These are phyloP conservation scores for Arvicanthis niloticus DNA, from an alignment of 2,113 vertebrate species.

Conservation along the genomic window DNA sequence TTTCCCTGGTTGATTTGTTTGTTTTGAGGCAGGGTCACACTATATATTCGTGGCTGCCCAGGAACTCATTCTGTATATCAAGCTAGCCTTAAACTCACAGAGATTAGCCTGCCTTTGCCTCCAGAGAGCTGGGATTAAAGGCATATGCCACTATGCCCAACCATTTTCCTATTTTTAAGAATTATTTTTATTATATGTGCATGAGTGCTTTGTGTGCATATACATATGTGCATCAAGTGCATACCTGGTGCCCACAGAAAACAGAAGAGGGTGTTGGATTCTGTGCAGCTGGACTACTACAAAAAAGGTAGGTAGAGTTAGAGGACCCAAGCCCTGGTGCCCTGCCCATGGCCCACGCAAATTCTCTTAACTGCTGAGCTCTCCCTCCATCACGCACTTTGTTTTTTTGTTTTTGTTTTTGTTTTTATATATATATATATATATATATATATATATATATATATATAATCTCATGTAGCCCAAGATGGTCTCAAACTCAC, in stretches of 20 bases:
- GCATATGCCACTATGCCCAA: not conserved
- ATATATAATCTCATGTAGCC: not conserved
- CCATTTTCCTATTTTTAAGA: not conserved
- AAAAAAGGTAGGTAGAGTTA: not conserved
- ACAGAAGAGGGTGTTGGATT: not conserved
- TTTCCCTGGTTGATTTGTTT: not conserved
- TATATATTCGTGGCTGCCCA: not conserved
- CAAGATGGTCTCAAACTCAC: not conserved
- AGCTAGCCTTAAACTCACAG: not conserved
- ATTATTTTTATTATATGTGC: not conserved
- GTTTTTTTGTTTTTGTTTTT: no score
- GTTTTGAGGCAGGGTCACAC: not conserved
- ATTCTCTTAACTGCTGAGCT: not conserved
- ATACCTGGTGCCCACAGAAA: not conserved
- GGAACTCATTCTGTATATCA: not conserved
- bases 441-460: no score
- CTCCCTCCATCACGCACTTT: not conserved
- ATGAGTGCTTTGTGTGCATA: not conserved
- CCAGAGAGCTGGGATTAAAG: not conserved
- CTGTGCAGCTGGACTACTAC: not conserved
- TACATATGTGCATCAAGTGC: no score
- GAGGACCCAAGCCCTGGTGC: not conserved
- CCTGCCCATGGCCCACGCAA: not conserved
- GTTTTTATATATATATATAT: no score
- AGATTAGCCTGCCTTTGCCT: not conserved